Evolutionary conservation across 1,140 invertebrate species (phyloP).

Genomic region (Stratiolaelaps scimitus): DNA sequence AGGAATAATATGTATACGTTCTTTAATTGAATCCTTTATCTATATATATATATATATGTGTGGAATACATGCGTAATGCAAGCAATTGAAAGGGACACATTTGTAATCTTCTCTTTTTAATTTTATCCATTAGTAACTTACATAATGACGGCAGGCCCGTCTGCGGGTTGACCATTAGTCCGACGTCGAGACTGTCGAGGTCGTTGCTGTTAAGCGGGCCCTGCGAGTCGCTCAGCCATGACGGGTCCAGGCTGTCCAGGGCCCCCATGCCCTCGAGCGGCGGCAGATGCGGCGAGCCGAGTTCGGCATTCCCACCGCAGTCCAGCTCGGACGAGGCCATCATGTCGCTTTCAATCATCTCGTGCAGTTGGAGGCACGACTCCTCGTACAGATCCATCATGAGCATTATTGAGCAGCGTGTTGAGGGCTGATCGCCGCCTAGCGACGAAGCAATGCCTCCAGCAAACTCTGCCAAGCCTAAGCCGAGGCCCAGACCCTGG

Average conservation of each 20-base stretch:
- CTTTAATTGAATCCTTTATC: too few species aligned
- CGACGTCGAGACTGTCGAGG: constrained; percentile 30
- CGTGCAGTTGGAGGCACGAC: constrained; percentile 22
- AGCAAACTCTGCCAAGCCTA: too few species aligned
- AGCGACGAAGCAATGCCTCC: too few species aligned
- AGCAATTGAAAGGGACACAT: too few species aligned
- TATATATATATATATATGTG: too few species aligned
- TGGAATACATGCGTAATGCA: too few species aligned
- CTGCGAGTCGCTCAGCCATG: constrained; percentile 25
- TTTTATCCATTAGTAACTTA: too few species aligned
- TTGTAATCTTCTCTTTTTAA: too few species aligned
- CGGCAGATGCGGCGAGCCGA: constrained; percentile 23
- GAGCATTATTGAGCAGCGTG: neutral
- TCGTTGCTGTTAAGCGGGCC: constrained; percentile 18
- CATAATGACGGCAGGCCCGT: constrained; percentile 38
- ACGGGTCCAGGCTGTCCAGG: constrained; percentile 20
- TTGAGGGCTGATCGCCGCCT: too few species aligned
- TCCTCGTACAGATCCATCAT: constrained; percentile 26
- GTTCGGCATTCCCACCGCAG: constrained; percentile 4
- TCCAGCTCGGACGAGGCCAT: constrained; percentile 3
- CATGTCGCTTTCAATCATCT: constrained; percentile 25
- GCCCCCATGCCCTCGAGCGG: constrained; percentile 27
- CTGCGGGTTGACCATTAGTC: constrained; percentile 42
- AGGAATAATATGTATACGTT: too few species aligned
- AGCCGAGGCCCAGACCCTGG: too few species aligned